Percentiles rank a stretch among this genome's conserved stretches.
Evolutionary conservation across 1,140 invertebrate species (phyloP).

Genomic region (Rhopalosiphum padi): DNA sequence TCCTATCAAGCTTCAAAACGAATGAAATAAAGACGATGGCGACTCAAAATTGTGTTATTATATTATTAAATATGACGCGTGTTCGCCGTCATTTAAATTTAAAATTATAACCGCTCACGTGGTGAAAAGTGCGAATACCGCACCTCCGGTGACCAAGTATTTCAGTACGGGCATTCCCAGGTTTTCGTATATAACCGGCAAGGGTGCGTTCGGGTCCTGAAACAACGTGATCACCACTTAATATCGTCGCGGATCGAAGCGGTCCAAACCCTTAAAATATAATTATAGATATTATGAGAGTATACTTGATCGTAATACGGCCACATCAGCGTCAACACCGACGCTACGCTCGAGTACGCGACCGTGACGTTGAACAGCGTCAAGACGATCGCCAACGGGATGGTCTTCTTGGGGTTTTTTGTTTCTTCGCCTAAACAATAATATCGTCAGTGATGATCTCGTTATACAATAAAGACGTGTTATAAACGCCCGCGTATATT

Average conservation of each 20-base stretch:
- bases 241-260: neutral
- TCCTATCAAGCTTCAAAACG: conserved; percentile 70
- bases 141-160: conserved; percentile 86
- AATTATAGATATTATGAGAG: neutral
- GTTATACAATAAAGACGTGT: too few relatives aligned
- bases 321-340: conserved; percentile 85
- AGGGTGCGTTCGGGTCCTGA: conserved; percentile 79
- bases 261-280: neutral
- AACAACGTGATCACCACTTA: conserved; percentile 59
- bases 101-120: conserved; percentile 59
- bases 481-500: too few relatives aligned
- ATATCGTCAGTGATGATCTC: too few relatives aligned
- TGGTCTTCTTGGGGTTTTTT: conserved; percentile 84
- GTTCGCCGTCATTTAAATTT: neutral
- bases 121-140: conserved; percentile 71
- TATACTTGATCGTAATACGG: conserved; percentile 81
- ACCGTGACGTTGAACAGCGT: conserved; percentile 84
- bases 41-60: neutral
- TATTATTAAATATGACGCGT: neutral
- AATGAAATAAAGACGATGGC: neutral
- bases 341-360: conserved; percentile 86
- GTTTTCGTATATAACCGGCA: conserved; percentile 81
- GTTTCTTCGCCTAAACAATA: conserved; percentile 66
- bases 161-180: conserved; percentile 77
- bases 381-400: conserved; percentile 86